A percentile compares a stretch with the other conserved stretches of the same genome.
Conservation (phyloP, 1,140 invertebrate species). For the Papilio helenus region DNA sequence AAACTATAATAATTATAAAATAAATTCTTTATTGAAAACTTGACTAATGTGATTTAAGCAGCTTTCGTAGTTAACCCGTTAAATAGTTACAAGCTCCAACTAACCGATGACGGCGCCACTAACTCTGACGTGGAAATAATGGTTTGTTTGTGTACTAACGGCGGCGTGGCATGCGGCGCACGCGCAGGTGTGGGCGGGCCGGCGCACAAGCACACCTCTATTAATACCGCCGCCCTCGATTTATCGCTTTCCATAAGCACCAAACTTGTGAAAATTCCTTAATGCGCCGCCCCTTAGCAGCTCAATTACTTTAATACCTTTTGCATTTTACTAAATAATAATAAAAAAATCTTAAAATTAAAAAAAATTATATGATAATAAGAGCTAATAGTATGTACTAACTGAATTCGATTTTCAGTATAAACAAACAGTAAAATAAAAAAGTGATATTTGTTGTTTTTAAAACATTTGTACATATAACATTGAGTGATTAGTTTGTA, state of each 20-base stretch:
- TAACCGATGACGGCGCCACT: no score
- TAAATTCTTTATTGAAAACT: no score
- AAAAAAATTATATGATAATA: not conserved
- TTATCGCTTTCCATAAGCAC: slow-evolving; percentile 53
- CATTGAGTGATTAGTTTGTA: not conserved
- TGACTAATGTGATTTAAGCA: no score
- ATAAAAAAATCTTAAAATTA: not conserved
- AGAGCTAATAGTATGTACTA: slow-evolving; percentile 22
- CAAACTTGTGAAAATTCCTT: slow-evolving; percentile 44
- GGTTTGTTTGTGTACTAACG: no score
- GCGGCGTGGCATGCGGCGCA: slow-evolving; percentile 46
- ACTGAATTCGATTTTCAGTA: slow-evolving; percentile 8
- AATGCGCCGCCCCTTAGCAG: slow-evolving; percentile 37
- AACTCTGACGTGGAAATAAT: no score
- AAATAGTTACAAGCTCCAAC: no score
- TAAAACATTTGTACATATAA: not conserved
- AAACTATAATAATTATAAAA: no score
- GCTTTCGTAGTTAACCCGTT: no score
- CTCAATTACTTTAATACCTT: not conserved
- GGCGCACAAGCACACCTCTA: slow-evolving; percentile 64
- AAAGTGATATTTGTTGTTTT: slow-evolving; percentile 7
- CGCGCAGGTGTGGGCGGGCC: slow-evolving; percentile 68
- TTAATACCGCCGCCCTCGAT: slow-evolving; percentile 70
- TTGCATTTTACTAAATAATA: not conserved
- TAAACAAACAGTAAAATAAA: not conserved